Evolutionary conservation across 1,140 invertebrate species (phyloP).

Genomic region (Solenopsis fugax): DNA sequence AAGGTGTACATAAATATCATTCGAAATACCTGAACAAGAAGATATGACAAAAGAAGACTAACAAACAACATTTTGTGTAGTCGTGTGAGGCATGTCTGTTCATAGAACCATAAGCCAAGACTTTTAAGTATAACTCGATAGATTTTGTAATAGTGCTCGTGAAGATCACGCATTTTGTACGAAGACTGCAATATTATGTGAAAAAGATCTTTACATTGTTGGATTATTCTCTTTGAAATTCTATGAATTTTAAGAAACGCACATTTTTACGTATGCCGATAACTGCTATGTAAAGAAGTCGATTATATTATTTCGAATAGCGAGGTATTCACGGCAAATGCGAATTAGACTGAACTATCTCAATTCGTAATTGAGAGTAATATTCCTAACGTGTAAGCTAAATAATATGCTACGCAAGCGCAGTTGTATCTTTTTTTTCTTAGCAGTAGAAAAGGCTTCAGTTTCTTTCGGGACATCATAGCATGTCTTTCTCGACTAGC

Average conservation of each 20-base stretch:
- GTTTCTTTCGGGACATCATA: background rate
- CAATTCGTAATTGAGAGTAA: constrained; percentile 23
- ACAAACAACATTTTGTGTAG: background rate
- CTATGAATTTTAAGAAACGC: background rate
- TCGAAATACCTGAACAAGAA: constrained; percentile 20
- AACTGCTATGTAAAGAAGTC: background rate
- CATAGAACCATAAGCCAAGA: constrained; percentile 34
- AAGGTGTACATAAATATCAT: background rate
- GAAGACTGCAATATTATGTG: background rate
- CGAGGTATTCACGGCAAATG: background rate
- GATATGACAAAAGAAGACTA: background rate
- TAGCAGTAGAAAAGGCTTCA: background rate
- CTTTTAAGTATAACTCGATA: constrained; percentile 1
- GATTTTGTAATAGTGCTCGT: constrained; percentile 19
- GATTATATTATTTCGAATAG: background rate
- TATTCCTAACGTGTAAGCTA: background rate
- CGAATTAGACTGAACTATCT: background rate
- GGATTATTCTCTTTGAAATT: background rate
- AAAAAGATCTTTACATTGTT: background rate
- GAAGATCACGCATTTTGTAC: background rate
- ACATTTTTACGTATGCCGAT: background rate
- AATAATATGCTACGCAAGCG: constrained; percentile 1
- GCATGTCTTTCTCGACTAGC: background rate
- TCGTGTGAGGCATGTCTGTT: background rate
- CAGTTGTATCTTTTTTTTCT: background rate